phyloP scores from a whole-genome alignment of 2,888 invertebrate genomes.

The Sisyra terminalis region DNA sequence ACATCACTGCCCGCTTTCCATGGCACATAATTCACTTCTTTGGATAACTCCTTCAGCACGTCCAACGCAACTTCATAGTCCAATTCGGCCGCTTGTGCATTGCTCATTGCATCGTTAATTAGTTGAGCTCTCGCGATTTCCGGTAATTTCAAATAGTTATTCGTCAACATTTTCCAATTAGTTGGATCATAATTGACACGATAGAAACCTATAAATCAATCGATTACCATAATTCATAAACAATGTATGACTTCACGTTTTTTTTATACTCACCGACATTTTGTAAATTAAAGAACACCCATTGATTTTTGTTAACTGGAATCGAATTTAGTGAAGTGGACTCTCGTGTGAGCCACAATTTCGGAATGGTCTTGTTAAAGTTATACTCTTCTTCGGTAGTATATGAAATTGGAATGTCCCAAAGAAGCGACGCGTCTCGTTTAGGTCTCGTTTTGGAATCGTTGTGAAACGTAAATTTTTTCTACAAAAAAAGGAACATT shows the following conservation, averaged over 20 bases:
- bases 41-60: constrained; percentile 31
- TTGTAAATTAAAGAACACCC: constrained; percentile 46
- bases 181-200: constrained; percentile 45
- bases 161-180: constrained; percentile 39
- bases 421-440: constrained; percentile 19
- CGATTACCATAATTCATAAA: too few species aligned
- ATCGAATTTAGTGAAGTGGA: constrained; percentile 17
- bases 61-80: constrained; percentile 38
- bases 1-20: constrained; percentile 40
- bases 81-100: constrained; percentile 37
- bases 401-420: constrained; percentile 34
- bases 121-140: constrained; percentile 47
- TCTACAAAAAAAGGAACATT: not conserved
- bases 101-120: constrained; percentile 46
- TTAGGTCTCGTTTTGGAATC: constrained; percentile 2
- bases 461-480: constrained; percentile 7
- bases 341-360: constrained; percentile 32
- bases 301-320: constrained; percentile 16
- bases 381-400: constrained; percentile 22
- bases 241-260: too few species aligned
- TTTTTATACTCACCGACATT: constrained; percentile 44
- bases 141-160: constrained; percentile 36
- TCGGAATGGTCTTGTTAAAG: constrained; percentile 24
- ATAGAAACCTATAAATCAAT: constrained; percentile 37
- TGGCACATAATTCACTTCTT: constrained; percentile 36